Conservation (phyloP, 1,140 invertebrate genomes). For the Acromyrmex heyeri region DNA sequence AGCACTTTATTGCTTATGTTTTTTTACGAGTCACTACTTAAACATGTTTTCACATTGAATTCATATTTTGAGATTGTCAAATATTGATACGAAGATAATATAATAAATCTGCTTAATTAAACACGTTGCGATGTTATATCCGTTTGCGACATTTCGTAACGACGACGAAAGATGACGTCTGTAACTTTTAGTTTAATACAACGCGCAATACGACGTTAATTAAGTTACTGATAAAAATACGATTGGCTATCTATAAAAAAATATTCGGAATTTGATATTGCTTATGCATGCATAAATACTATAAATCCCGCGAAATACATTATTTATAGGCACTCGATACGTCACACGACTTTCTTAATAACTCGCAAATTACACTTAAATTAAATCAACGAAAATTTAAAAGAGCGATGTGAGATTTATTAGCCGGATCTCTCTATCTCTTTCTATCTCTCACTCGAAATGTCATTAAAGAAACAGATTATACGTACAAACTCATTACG, state of each 20-base stretch:
- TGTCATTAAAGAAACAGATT: background rate
- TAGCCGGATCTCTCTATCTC: background rate
- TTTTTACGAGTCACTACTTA: no score
- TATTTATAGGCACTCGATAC: background rate
- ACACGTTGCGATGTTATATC: background rate
- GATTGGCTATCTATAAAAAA: background rate
- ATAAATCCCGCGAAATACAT: background rate
- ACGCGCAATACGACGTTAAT: background rate
- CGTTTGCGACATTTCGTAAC: background rate
- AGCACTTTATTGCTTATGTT: no score
- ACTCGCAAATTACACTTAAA: background rate
- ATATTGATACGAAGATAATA: background rate
- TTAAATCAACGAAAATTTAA: background rate
- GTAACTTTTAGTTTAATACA: background rate
- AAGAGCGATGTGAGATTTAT: background rate
- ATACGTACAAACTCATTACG: background rate
- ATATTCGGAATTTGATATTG: background rate
- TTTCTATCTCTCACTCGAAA: background rate
- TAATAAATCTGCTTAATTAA: background rate
- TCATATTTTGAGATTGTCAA: background rate
- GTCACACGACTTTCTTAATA: background rate
- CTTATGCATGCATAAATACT: background rate
- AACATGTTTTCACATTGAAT: no score
- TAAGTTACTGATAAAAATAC: background rate
- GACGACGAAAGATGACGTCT: background rate